These are phyloP conservation scores for Pao palembangensis DNA, from an alignment of 2,113 vertebrate genomes.

Conservation along the genomic window DNA sequence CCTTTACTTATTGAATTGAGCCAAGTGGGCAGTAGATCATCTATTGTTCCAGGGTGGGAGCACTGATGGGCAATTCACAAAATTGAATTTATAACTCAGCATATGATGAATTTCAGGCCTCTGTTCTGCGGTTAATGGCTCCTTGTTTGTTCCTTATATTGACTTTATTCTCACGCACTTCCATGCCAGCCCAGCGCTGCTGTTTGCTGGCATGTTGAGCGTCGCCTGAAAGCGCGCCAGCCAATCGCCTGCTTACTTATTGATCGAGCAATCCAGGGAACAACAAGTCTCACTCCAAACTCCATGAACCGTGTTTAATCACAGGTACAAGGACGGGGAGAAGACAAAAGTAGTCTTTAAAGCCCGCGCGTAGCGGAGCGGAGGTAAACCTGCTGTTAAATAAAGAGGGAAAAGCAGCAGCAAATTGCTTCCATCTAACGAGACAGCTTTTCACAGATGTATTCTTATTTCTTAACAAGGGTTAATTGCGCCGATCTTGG, in stretches of 20 bases:
- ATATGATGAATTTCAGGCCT: conserved; percentile 68
- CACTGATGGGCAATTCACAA: conserved; percentile 75
- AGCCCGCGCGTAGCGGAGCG: neutral
- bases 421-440: conserved; percentile 34
- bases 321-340: conserved; percentile 28
- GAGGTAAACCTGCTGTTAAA: neutral
- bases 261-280: conserved; percentile 45
- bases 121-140: conserved; percentile 65
- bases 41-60: conserved; percentile 74
- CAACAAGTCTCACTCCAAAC: conserved; percentile 44
- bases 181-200: conserved; percentile 38
- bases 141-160: conserved; percentile 50
- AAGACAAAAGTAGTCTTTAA: neutral
- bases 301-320: conserved; percentile 18
- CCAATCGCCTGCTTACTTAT: conserved; percentile 42
- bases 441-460: conserved; percentile 46
- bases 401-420: conserved; percentile 1
- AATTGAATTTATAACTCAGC: conserved; percentile 77
- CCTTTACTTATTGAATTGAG: conserved; percentile 75
- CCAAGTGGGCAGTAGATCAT: conserved; percentile 80
- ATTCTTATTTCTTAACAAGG: conserved; percentile 48
- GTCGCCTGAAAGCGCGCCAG: conserved; percentile 32
- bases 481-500: conserved; percentile 59
- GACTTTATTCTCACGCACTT: conserved; percentile 34
- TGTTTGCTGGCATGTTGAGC: conserved; percentile 55